Evolutionary conservation across 1,140 invertebrate species (phyloP).

Genomic region (Drosophila tani): DNA sequence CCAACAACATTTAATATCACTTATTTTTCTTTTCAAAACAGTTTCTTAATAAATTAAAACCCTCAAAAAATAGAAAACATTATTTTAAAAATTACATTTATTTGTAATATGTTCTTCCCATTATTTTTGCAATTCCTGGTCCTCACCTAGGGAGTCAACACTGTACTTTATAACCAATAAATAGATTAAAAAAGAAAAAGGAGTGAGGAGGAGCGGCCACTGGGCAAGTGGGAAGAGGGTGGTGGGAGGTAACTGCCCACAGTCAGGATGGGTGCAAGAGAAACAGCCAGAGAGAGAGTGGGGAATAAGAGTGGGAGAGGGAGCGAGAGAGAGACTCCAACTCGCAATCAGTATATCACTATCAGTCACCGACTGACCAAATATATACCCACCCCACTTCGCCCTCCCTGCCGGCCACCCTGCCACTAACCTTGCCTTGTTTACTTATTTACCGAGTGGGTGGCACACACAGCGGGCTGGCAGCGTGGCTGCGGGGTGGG

Average conservation of each 20-base stretch:
- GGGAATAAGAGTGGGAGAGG: slow-evolving; percentile 5
- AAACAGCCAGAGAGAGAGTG: slow-evolving; percentile 6
- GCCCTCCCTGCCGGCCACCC: background rate
- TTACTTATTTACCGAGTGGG: slow-evolving; percentile 36
- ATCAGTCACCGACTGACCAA: slow-evolving; percentile 63
- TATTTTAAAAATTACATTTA: too few species aligned
- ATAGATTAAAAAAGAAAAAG: slow-evolving; percentile 39
- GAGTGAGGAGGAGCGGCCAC: slow-evolving; percentile 8
- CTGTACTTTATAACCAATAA: slow-evolving; percentile 49
- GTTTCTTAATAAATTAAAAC: background rate
- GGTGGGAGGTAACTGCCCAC: slow-evolving; percentile 34
- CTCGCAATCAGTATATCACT: slow-evolving; percentile 43
- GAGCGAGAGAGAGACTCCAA: slow-evolving; percentile 17
- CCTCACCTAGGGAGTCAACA: background rate
- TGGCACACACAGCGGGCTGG: slow-evolving; percentile 7
- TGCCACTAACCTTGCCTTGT: slow-evolving; percentile 28
- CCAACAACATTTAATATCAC: too few species aligned
- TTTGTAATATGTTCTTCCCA: too few species aligned
- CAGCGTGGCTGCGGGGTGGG: background rate
- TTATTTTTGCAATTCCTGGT: too few species aligned
- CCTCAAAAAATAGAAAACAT: too few species aligned
- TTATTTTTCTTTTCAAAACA: background rate
- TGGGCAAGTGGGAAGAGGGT: slow-evolving; percentile 19
- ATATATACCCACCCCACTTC: slow-evolving; percentile 13
- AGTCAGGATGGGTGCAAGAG: slow-evolving; percentile 18